Evolutionary conservation across 2,888 invertebrate genomes (phyloP).

Genomic region (Cremastinae sp.): DNA sequence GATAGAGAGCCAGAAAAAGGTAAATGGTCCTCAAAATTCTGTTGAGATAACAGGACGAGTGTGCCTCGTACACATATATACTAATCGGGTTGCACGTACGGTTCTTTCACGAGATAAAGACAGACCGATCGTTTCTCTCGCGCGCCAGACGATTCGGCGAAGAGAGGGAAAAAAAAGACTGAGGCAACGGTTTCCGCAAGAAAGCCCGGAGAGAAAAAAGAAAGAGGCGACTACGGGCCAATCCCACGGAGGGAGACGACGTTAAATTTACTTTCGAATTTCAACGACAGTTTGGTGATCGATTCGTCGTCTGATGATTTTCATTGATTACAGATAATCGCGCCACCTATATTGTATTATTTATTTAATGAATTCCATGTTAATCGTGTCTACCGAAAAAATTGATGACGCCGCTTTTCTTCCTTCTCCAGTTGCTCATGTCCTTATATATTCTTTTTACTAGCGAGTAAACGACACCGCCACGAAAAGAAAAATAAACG

Average conservation of each 20-base stretch:
- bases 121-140: conserved; percentile 47
- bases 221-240: background rate
- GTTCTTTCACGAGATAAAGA: conserved; percentile 58
- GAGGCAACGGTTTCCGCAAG: conserved; percentile 42
- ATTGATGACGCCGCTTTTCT: background rate
- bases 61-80: conserved; percentile 66
- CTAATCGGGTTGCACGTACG: conserved; percentile 71
- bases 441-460: background rate
- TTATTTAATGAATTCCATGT: background rate
- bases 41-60: conserved; percentile 71
- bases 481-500: too few species aligned
- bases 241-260: too few species aligned
- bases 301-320: conserved; percentile 24
- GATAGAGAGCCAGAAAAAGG: conserved; percentile 51
- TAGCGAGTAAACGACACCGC: too few species aligned
- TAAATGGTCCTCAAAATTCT: conserved; percentile 69
- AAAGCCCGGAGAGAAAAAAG: conserved; percentile 25
- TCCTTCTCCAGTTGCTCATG: background rate
- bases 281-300: conserved; percentile 31
- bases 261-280: conserved; percentile 22
- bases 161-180: conserved; percentile 37
- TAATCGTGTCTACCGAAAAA: background rate
- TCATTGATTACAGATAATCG: conserved; percentile 31
- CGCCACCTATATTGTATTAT: too few species aligned
- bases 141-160: conserved; percentile 49